Conservation (phyloP, 1,140 invertebrate genomes). For the Adelges cooleyi region DNA sequence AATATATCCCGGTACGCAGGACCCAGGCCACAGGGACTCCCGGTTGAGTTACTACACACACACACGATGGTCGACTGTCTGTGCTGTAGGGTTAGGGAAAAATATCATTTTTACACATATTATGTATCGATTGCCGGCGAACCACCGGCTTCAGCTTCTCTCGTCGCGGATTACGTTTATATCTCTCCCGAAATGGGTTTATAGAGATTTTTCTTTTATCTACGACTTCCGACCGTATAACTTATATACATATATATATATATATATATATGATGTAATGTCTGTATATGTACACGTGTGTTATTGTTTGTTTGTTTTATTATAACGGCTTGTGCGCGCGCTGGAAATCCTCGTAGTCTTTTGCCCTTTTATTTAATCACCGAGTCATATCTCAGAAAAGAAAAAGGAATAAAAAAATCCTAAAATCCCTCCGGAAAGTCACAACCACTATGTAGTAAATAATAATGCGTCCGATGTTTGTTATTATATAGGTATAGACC, state of each 20-base stretch:
- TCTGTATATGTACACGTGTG: too few species aligned
- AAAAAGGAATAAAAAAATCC: background rate
- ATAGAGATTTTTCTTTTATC: constrained; percentile 18
- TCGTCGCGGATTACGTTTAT: constrained; percentile 12
- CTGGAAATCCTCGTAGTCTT: background rate
- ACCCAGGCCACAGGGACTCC: too few species aligned
- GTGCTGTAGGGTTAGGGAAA: constrained; percentile 8
- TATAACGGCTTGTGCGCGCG: background rate
- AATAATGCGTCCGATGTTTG: too few species aligned
- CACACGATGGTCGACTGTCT: background rate
- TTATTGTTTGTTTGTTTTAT: constrained; percentile 28
- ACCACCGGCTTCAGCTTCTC: background rate
- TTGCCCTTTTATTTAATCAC: background rate
- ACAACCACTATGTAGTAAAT: too few species aligned
- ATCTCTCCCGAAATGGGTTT: background rate
- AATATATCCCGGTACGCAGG: too few species aligned
- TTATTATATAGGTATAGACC: too few species aligned
- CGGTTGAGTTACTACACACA: too few species aligned
- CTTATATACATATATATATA: background rate
- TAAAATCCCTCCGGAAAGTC: background rate
- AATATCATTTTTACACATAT: constrained; percentile 22
- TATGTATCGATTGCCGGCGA: too few species aligned
- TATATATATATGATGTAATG: background rate
- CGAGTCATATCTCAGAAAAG: background rate
- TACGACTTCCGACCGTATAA: background rate